Evolutionary conservation across 2,888 invertebrate species (phyloP), one percentile per base, ranked within the genome.

Genomic region (Drosophila kuntzei): DNA sequence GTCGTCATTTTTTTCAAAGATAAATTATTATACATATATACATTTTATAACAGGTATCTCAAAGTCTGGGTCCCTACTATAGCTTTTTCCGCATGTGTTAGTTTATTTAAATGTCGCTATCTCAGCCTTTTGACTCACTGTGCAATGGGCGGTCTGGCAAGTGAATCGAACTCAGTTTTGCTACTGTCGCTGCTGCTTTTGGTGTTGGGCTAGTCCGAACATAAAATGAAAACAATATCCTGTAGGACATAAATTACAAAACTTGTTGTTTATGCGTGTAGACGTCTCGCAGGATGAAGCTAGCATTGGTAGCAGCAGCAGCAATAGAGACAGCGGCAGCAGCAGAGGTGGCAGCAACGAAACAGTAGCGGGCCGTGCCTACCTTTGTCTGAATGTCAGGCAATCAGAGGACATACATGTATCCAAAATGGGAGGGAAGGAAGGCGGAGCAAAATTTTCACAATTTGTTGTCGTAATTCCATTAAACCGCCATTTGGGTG

Each of bases 211-310:
- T 47, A 69, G 70, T 59, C 63, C 59, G 57, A 68, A 67, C 71
- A 79, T 78, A 79, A 80, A 84, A 75, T 76, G 84, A 80, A 85
- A 87, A 87, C 87, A 87, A 87, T 87, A 85, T 82, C 80, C 83
- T 71, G 64, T 61, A 72, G 85, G 67, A 81, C 82, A 84, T 84
- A 84, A 84, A 84, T 84, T 85, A 84, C 85, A 80, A 81, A 85
- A 84, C 71, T 85, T 85, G 85, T 81, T 85, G 81, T 84, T 74
- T 79, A 72, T 77, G 71, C 75, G 78, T 80, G 70, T 74, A 74
- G 73, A 78, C 78, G 80, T 78, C 80, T 78, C 80, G 60, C 63
- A 74, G 76, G 71, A 68, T 71, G 75, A 69, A 5, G 11, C 39
- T 39, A 39, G 39, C 39, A 39, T 39, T 18, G 12, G 39, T 11